Conservation (phyloP, 1,140 invertebrate species). For the Orius laevigatus region DNA sequence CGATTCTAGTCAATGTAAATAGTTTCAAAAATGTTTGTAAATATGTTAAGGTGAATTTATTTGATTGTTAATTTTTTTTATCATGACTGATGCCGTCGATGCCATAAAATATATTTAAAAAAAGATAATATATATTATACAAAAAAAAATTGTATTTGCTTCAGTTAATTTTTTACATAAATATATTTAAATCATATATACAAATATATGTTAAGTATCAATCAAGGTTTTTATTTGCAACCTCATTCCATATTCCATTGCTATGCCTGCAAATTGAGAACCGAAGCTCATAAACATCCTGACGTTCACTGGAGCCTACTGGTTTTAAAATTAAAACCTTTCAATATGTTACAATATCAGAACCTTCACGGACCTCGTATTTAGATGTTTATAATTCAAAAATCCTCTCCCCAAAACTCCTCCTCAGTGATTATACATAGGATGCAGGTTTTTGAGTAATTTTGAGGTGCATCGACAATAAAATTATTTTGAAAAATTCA, state of each 20-base stretch:
- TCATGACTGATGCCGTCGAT: constrained; percentile 15
- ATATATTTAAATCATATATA: constrained; percentile 16
- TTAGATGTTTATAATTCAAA: too few species aligned
- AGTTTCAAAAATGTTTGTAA: constrained; percentile 5
- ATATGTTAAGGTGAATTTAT: constrained; percentile 3
- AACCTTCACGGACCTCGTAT: too few species aligned
- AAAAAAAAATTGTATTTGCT: constrained; percentile 7
- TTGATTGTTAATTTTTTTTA: constrained; percentile 10
- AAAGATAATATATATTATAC: constrained; percentile 3
- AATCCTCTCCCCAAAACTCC: too few species aligned
- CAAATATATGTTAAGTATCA: constrained; percentile 12
- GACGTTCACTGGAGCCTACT: too few species aligned
- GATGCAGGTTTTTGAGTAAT: too few species aligned
- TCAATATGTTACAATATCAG: too few species aligned
- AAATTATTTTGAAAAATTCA: too few species aligned
- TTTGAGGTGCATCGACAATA: too few species aligned
- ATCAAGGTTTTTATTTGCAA: not conserved
- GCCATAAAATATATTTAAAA: constrained; percentile 11
- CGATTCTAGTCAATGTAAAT: constrained; percentile 14
- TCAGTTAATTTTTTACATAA: constrained; percentile 12
- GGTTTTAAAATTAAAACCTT: too few species aligned
- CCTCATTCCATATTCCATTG: not conserved
- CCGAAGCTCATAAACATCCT: too few species aligned
- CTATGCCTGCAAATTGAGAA: not conserved
- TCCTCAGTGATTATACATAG: too few species aligned